phyloP scores from a whole-genome alignment of 2,888 invertebrate genomes.

The Celastrina argiolus region DNA sequence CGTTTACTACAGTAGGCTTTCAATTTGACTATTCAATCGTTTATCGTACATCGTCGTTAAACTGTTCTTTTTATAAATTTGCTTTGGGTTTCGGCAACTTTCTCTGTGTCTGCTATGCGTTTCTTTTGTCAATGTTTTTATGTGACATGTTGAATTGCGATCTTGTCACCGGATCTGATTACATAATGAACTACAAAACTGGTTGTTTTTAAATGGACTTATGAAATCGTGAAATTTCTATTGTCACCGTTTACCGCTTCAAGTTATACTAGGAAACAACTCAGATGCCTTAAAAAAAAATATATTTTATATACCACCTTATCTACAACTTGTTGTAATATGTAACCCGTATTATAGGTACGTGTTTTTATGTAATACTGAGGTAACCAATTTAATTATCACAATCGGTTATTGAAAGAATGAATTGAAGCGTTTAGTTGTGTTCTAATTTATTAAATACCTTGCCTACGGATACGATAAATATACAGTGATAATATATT shows the following conservation, averaged over 20 bases:
- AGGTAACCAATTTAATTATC: no score
- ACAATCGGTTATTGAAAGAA: no score
- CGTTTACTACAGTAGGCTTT: background rate
- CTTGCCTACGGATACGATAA: no score
- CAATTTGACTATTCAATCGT: background rate
- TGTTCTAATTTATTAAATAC: no score
- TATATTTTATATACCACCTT: no score
- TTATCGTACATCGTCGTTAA: background rate
- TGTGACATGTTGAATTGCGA: slow-evolving; percentile 8
- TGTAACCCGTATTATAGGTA: no score
- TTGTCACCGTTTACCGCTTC: background rate
- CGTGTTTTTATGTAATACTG: no score
- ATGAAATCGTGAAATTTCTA: slow-evolving; percentile 14
- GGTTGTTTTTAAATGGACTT: slow-evolving; percentile 3
- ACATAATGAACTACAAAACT: slow-evolving; percentile 15
- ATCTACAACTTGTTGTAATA: no score
- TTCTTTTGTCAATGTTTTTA: slow-evolving; percentile 15
- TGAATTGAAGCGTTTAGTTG: no score
- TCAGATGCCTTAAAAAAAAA: no score
- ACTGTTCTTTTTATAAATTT: background rate
- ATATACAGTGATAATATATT: no score
- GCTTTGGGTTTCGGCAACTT: background rate
- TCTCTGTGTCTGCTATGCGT: slow-evolving; percentile 11
- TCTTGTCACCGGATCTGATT: slow-evolving; percentile 6
- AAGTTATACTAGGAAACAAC: background rate